Evolutionary conservation across 1,140 invertebrate genomes (phyloP).

Genomic region (Drosophila watanabei): DNA sequence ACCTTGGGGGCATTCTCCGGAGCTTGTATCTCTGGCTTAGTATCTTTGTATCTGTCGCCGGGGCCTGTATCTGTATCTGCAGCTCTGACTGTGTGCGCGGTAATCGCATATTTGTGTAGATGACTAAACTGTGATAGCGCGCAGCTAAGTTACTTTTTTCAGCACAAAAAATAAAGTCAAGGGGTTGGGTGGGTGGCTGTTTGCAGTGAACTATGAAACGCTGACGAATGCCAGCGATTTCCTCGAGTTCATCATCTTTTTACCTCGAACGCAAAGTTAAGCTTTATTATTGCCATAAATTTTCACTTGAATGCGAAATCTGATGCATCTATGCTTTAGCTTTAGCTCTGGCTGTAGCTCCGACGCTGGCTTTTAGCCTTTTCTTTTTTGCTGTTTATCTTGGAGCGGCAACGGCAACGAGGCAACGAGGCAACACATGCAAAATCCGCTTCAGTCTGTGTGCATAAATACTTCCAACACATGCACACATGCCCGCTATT

Average conservation of each 20-base stretch:
- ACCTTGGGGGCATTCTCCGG: constrained; percentile 20
- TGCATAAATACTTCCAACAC: constrained; percentile 39
- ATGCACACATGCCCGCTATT: constrained; percentile 56
- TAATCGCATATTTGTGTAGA: constrained; percentile 75
- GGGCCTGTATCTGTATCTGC: constrained; percentile 22
- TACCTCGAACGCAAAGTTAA: constrained; percentile 78
- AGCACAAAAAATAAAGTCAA: constrained; percentile 4
- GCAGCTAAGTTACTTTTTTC: constrained; percentile 33
- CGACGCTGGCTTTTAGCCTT: constrained; percentile 16
- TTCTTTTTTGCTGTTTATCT: constrained; percentile 53
- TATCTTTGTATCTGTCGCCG: constrained; percentile 20
- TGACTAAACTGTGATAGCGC: constrained; percentile 72
- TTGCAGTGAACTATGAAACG: constrained; percentile 37
- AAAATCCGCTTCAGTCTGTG: constrained; percentile 37
- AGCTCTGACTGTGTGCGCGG: constrained; percentile 13
- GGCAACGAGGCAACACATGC: constrained; percentile 34
- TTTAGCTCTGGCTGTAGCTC: constrained; percentile 28
- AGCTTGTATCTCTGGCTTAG: constrained; percentile 27
- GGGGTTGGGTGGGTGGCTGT: constrained; percentile 26
- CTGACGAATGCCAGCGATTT: constrained; percentile 42
- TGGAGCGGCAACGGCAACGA: constrained; percentile 30
- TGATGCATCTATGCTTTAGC: constrained; percentile 74
- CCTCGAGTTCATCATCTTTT: constrained; percentile 54
- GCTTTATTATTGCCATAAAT: constrained; percentile 82
- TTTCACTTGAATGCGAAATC: constrained; percentile 82